Conservation (phyloP, 1,140 invertebrate species). For the Coenobita brevimanus region DNA sequence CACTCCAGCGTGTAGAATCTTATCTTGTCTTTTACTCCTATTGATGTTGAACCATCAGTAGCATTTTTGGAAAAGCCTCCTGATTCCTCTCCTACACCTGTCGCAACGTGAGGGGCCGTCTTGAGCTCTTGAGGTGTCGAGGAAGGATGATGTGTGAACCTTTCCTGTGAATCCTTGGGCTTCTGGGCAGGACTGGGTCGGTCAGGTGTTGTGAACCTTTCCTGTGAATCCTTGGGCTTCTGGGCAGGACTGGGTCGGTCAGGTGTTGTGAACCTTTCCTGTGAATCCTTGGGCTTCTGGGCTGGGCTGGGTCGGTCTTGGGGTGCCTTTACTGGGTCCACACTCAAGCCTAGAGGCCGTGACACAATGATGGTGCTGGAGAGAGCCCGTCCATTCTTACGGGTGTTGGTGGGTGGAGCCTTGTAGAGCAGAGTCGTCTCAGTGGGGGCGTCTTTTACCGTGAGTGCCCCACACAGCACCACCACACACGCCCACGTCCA, state of each 20-base stretch:
- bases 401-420: constrained; percentile 13
- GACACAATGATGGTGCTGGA: constrained; percentile 54
- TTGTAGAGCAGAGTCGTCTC: constrained; percentile 20
- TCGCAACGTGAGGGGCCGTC: not conserved
- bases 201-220: not conserved
- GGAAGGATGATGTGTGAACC: not conserved
- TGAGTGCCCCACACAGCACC: not conserved
- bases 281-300: too few relatives aligned
- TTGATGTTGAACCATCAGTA: not conserved
- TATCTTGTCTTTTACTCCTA: constrained; percentile 21
- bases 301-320: not conserved
- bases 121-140: not conserved
- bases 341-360: constrained; percentile 4
- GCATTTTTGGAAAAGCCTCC: too few relatives aligned
- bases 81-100: not conserved
- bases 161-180: not conserved
- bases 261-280: not conserved
- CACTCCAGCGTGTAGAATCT: constrained; percentile 44
- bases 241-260: not conserved
- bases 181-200: not conserved
- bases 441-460: constrained; percentile 9
- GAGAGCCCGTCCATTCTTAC: constrained; percentile 32
- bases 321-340: not conserved
- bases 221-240: not conserved
- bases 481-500: not conserved